phyloP scores from a whole-genome alignment of 2,113 vertebrate genomes.

The Oenanthe melanoleuca region DNA sequence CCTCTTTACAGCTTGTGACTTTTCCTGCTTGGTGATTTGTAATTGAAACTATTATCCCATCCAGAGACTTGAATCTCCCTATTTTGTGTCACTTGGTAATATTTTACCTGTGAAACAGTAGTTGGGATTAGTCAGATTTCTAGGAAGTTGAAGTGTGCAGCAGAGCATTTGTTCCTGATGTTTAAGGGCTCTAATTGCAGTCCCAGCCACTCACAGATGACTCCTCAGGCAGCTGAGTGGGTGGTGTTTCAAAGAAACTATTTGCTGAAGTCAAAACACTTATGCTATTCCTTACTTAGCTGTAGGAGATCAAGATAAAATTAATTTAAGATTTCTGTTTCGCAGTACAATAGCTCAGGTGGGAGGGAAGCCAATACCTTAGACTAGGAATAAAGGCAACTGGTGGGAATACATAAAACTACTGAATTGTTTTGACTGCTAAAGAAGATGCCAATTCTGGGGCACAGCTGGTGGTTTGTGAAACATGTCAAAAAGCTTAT shows the following conservation, averaged over 20 bases:
- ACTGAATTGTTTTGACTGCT: background rate
- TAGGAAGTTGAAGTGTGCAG: background rate
- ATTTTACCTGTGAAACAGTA: background rate
- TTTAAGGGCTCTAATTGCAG: background rate
- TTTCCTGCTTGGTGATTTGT: background rate
- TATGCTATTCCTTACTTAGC: background rate
- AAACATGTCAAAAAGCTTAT: slow-evolving; percentile 50
- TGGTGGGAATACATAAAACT: background rate
- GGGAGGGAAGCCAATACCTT: background rate
- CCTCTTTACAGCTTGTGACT: background rate
- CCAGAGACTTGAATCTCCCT: background rate
- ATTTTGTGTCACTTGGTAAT: background rate
- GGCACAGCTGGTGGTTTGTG: slow-evolving; percentile 53
- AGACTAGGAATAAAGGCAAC: background rate
- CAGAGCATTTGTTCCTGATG: accelerated
- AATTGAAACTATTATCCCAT: background rate
- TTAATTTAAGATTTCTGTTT: background rate
- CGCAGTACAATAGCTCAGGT: background rate
- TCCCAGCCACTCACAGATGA: background rate
- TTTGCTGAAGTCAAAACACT: background rate
- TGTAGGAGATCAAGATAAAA: background rate
- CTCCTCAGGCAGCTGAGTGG: background rate
- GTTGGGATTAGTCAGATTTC: background rate
- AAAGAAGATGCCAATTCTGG: background rate
- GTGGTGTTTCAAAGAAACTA: background rate